phyloP scores from a whole-genome alignment of 2,797 vertebrate genomes.

The Anguilla obscura region DNA sequence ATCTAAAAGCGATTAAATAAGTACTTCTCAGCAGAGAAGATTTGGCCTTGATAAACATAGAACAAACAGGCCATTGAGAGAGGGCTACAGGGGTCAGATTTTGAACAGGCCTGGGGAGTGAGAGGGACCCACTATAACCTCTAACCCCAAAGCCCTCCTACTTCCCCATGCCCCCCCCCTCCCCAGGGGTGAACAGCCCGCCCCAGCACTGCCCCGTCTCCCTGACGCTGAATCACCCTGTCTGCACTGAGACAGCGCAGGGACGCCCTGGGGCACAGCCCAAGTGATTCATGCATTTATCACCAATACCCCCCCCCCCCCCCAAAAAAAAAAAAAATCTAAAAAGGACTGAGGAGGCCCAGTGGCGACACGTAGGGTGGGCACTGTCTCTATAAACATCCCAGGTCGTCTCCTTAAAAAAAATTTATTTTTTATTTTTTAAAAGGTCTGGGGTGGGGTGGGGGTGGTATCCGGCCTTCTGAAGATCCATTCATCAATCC shows the following conservation, averaged over 20 bases:
- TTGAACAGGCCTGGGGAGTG: slow-evolving; percentile 73
- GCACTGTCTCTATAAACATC: slow-evolving; percentile 79
- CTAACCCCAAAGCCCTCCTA: slow-evolving; percentile 65
- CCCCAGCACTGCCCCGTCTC: slow-evolving; percentile 74
- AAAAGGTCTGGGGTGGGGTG: slow-evolving; percentile 52
- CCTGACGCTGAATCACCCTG: slow-evolving; percentile 63
- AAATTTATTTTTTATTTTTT: slow-evolving; percentile 54
- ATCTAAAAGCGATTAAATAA: not conserved
- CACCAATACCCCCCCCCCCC: slow-evolving; percentile 67
- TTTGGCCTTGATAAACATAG: slow-evolving; percentile 60
- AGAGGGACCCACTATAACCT: slow-evolving; percentile 48
- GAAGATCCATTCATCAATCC: slow-evolving; percentile 59
- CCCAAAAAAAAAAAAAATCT: slow-evolving; percentile 50
- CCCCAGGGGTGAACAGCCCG: slow-evolving; percentile 65
- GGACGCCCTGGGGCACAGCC: slow-evolving; percentile 59
- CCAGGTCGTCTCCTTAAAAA: slow-evolving; percentile 66
- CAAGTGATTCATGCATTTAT: slow-evolving; percentile 69
- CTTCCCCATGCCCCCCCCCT: slow-evolving; percentile 69
- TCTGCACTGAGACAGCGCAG: slow-evolving; percentile 51
- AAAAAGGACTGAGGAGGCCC: slow-evolving; percentile 72
- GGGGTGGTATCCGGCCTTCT: slow-evolving; percentile 60
- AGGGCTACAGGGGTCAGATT: slow-evolving; percentile 25
- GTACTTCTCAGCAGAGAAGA: slow-evolving; percentile 42
- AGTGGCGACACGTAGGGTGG: slow-evolving; percentile 68
- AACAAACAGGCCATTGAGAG: slow-evolving; percentile 39